Evolutionary conservation across 2,888 invertebrate genomes (phyloP).

Genomic region (Papilio elwesi): DNA sequence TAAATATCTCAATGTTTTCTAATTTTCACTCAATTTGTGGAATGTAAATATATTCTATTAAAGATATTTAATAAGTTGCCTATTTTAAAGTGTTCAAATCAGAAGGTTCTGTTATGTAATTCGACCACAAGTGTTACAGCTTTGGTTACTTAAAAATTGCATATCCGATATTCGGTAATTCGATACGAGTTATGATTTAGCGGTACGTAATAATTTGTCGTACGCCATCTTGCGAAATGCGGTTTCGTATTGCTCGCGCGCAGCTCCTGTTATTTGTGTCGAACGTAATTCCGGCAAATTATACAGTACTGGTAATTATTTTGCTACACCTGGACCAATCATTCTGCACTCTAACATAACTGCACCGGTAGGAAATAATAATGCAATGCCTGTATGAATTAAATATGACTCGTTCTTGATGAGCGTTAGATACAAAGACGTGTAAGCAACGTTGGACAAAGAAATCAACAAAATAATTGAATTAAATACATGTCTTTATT

Average conservation of each 20-base stretch:
- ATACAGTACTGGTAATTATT: slow-evolving; percentile 65
- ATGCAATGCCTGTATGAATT: not conserved
- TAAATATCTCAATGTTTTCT: too few species aligned
- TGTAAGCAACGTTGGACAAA: too few species aligned
- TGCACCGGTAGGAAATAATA: slow-evolving; percentile 25
- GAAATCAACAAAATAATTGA: too few species aligned
- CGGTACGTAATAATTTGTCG: slow-evolving; percentile 68
- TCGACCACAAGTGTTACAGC: slow-evolving; percentile 45
- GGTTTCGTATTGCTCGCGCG: slow-evolving; percentile 64
- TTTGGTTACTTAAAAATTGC: slow-evolving; percentile 49
- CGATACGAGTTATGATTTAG: slow-evolving; percentile 70
- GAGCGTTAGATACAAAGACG: too few species aligned
- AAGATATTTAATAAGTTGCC: too few species aligned
- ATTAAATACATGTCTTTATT: too few species aligned
- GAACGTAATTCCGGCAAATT: slow-evolving; percentile 75
- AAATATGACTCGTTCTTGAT: not conserved
- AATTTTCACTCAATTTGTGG: too few species aligned
- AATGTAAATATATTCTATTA: too few species aligned
- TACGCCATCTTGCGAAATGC: slow-evolving; percentile 66
- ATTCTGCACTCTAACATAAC: slow-evolving; percentile 40
- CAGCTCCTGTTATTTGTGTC: slow-evolving; percentile 76
- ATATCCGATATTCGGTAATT: slow-evolving; percentile 73
- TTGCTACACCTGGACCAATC: slow-evolving; percentile 59
- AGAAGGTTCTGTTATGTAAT: not conserved
- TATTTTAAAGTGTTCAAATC: not conserved